Base-by-base conservation (phyloP, 2,797 vertebrate species). In the Loris lydekkerianus region DNA sequence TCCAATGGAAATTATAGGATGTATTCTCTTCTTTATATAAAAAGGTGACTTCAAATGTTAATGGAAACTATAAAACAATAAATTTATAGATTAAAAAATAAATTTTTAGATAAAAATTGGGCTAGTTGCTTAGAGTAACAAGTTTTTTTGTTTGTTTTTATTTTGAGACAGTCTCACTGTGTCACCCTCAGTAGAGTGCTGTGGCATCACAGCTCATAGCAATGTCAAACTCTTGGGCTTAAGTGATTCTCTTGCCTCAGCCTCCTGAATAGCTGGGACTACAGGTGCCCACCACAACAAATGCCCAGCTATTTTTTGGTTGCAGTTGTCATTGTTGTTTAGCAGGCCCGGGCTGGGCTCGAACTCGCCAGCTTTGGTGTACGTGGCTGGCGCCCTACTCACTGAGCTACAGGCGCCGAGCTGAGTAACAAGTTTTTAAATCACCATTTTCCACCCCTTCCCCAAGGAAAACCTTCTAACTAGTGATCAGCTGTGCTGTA, bases 341-440 rank as follows among this genome's bases (percentile, higher is more conserved):
- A 15, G 49, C 49, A 49, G 49, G 49, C 13, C 49, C 13, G 14
- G 49, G 49, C 49, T 49, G 49, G 49, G 49, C 49, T 49, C 13
- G 13, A 49, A 49, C 49, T 49, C 13, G 3, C 58, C 58, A 60
- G 58, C 97, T 99, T 99, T 98, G 99, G 99, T 96, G 99, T 98
- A 2, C 99, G 99, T 49, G 13, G 49, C 13, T 1, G 13, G 49
- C 4, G 49, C 13, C 49, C 49, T 49, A 49, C 13, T 49, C 49
- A 14, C 13, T 15, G 49, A 49, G 49, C 13, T 49, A 49, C 49
- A 49, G 49, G 49, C 13, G 49, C 49, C 13, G 13, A 49, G 49
- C 49, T 3, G 49, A 49, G 2, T 49, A 49, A 49, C 21, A 37
- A 4, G 1, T 46, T 89, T 97, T 89, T 81, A 91, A 94, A 75